phyloP scores from a whole-genome alignment of 1,140 invertebrate genomes.

The Vanessa atalanta region DNA sequence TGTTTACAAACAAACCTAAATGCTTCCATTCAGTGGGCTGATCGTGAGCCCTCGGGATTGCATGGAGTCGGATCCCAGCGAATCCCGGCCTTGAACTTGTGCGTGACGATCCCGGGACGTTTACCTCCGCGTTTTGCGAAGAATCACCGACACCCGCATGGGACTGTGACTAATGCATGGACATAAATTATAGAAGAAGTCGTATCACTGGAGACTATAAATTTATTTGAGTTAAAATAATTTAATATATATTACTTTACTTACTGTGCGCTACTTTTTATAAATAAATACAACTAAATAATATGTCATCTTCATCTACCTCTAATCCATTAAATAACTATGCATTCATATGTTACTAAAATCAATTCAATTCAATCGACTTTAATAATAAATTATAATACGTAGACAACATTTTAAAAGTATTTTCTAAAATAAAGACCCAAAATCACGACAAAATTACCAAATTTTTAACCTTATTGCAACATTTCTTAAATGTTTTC shows the following conservation, averaged over 20 bases:
- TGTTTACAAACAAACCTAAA: constrained; percentile 52
- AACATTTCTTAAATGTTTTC: too few relatives aligned
- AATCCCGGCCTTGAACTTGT: constrained; percentile 55
- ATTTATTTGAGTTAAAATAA: not conserved
- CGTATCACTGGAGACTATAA: not conserved
- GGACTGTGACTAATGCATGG: constrained; percentile 3
- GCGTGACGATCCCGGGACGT: constrained; percentile 41
- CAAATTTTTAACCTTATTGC: too few relatives aligned
- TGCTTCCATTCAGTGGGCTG: constrained; percentile 40
- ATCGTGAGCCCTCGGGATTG: constrained; percentile 43
- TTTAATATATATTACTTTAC: too few relatives aligned
- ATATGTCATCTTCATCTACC: too few relatives aligned
- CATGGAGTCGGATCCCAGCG: constrained; percentile 34
- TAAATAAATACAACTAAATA: too few relatives aligned
- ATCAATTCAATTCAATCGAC: not conserved
- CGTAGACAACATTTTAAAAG: too few relatives aligned
- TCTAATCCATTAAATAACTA: too few relatives aligned
- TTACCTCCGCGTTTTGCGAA: constrained; percentile 21
- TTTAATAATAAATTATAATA: too few relatives aligned
- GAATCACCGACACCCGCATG: constrained; percentile 13
- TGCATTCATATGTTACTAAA: not conserved
- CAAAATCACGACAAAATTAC: too few relatives aligned
- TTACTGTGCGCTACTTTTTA: too few relatives aligned
- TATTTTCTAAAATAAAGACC: too few relatives aligned
- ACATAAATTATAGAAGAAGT: constrained; percentile 12